Conservation (phyloP, 1,140 invertebrate genomes). For the Palaemon carinicauda region DNA sequence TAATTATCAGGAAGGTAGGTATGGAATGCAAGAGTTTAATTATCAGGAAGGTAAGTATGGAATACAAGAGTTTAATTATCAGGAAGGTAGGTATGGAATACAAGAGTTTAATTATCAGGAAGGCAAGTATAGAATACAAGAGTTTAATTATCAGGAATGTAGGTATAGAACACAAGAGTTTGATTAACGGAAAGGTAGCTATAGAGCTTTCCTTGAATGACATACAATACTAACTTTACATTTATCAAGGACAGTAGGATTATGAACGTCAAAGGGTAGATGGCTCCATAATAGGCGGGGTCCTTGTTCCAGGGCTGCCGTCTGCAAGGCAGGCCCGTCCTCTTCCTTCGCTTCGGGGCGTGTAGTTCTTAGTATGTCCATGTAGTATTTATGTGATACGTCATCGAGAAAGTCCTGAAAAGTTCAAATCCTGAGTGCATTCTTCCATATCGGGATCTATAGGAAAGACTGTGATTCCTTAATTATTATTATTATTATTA, state of each 20-base stretch:
- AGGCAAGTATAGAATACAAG: no score
- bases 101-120: not conserved
- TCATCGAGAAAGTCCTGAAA: not conserved
- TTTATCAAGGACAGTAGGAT: slow-evolving; percentile 58
- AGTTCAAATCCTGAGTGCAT: no score
- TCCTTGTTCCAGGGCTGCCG: not conserved
- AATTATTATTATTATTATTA: no score
- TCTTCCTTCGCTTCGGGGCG: not conserved
- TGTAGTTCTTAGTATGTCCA: not conserved
- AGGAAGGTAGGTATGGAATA: no score
- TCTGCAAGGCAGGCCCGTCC: not conserved
- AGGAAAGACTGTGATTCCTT: no score
- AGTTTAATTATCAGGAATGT: no score
- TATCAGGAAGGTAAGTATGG: no score
- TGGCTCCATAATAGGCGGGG: slow-evolving; percentile 66
- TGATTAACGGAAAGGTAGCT: no score
- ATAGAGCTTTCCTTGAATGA: no score
- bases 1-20: no score
- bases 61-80: no score
- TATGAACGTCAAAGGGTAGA: slow-evolving; percentile 64
- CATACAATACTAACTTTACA: slow-evolving; percentile 69
- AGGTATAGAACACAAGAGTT: not conserved
- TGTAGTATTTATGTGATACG: not conserved
- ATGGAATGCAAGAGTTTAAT: not conserved
- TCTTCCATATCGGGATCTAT: no score